A percentile compares a stretch with the other conserved stretches of the same genome.
These are phyloP conservation scores for Corythaeola cristata DNA, from an alignment of 2,113 vertebrate genomes.

Conservation along the genomic window DNA sequence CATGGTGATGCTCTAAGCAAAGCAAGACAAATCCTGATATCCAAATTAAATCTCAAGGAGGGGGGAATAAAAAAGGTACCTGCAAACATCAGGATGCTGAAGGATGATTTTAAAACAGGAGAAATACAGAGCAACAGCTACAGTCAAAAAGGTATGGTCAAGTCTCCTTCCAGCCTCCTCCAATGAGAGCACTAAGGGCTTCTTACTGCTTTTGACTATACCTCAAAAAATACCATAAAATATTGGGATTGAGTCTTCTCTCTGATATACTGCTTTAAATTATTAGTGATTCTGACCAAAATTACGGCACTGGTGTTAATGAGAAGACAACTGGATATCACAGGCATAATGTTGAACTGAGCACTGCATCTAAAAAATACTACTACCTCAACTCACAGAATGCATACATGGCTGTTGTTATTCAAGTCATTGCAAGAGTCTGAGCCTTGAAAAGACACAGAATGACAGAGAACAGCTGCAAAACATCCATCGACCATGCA, in stretches of 20 bases:
- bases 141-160: neutral
- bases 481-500: neutral
- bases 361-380: neutral
- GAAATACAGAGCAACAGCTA: neutral
- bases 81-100: neutral
- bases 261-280: neutral
- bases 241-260: neutral
- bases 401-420: neutral
- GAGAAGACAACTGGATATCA: neutral
- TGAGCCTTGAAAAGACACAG: neutral
- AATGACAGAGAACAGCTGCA: constrained; percentile 21
- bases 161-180: neutral
- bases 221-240: neutral
- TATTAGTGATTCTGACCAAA: neutral
- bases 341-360: neutral
- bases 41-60: neutral
- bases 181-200: neutral
- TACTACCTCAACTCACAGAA: neutral
- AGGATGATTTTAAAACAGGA: neutral
- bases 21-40: neutral
- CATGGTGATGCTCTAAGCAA: neutral
- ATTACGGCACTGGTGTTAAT: neutral
- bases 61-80: no score
- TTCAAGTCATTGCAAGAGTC: neutral
- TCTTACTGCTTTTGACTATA: neutral